These are phyloP conservation scores for Piscicola geometra DNA, from an alignment of 2,888 invertebrate genomes.

Conservation along the genomic window DNA sequence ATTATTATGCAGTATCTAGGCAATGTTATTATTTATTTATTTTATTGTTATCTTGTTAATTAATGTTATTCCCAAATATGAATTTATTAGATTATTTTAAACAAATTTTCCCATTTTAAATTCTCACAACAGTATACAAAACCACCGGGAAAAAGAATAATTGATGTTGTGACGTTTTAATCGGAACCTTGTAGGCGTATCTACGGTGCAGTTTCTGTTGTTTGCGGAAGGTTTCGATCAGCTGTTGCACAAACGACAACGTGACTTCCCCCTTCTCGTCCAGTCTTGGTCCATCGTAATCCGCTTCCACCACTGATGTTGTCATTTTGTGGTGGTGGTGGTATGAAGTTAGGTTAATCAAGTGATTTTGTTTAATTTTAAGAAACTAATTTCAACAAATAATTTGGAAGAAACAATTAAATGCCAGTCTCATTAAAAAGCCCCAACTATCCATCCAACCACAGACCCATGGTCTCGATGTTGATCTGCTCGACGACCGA, in stretches of 20 bases:
- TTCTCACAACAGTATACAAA: too few species aligned
- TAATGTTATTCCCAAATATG: too few species aligned
- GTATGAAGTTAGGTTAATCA: background rate
- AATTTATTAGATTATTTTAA: too few species aligned
- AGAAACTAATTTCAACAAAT: background rate
- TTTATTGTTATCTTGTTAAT: too few species aligned
- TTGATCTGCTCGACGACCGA: conserved; percentile 78
- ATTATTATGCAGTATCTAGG: too few species aligned
- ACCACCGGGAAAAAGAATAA: too few species aligned
- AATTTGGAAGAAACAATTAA: too few species aligned
- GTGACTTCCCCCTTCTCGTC: conserved; percentile 69
- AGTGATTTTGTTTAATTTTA: background rate
- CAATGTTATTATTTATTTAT: too few species aligned
- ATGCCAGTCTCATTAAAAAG: too few species aligned
- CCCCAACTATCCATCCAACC: too few species aligned
- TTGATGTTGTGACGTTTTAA: too few species aligned
- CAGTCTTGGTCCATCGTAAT: conserved; percentile 84
- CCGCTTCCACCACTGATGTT: conserved; percentile 79
- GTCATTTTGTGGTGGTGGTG: background rate
- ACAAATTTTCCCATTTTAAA: too few species aligned
- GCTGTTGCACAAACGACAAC: conserved; percentile 76
- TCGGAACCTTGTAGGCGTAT: conserved; percentile 84
- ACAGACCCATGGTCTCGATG: conserved; percentile 78
- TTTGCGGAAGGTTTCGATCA: conserved; percentile 82
- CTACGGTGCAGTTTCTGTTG: conserved; percentile 91